These are phyloP conservation scores for Grammomys dolichurus DNA, from an alignment of 2,113 vertebrate species.

Conservation along the genomic window DNA sequence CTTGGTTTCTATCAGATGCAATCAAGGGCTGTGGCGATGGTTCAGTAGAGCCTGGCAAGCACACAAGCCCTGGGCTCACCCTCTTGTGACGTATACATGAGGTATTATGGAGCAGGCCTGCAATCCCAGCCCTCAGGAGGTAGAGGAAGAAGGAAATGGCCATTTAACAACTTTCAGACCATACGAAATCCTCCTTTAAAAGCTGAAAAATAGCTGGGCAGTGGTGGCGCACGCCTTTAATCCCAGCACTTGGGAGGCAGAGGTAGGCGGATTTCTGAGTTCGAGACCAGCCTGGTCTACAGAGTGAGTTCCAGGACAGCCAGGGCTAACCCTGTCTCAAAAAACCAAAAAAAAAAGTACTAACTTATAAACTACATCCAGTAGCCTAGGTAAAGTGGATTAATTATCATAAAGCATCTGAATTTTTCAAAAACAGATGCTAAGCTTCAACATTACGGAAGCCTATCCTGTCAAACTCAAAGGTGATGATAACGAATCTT, in stretches of 20 bases:
- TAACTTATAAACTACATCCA: slow-evolving; percentile 8
- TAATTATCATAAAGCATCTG: slow-evolving; percentile 23
- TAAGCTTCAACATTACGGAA: slow-evolving; percentile 21
- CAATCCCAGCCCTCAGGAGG: background rate
- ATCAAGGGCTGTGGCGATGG: background rate
- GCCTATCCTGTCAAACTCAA: slow-evolving; percentile 15
- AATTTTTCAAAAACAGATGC: background rate
- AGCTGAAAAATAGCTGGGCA: background rate
- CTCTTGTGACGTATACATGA: too few species aligned
- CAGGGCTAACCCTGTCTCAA: too few species aligned
- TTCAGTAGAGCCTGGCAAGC: background rate
- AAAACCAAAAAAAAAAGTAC: background rate
- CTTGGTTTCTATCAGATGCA: slow-evolving; percentile 39
- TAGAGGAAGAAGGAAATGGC: background rate
- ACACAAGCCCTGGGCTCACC: background rate
- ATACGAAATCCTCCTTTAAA: background rate
- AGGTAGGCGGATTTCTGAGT: too few species aligned
- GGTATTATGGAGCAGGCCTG: too few species aligned
- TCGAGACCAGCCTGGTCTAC: too few species aligned
- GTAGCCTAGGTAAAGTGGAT: background rate
- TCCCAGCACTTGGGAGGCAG: too few species aligned
- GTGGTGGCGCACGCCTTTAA: too few species aligned
- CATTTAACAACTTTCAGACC: background rate
- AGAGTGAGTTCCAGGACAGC: too few species aligned
- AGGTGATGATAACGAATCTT: slow-evolving; percentile 13